Evolutionary conservation across 2,888 invertebrate species (phyloP).

Genomic region (Trissonchulus sp.): DNA sequence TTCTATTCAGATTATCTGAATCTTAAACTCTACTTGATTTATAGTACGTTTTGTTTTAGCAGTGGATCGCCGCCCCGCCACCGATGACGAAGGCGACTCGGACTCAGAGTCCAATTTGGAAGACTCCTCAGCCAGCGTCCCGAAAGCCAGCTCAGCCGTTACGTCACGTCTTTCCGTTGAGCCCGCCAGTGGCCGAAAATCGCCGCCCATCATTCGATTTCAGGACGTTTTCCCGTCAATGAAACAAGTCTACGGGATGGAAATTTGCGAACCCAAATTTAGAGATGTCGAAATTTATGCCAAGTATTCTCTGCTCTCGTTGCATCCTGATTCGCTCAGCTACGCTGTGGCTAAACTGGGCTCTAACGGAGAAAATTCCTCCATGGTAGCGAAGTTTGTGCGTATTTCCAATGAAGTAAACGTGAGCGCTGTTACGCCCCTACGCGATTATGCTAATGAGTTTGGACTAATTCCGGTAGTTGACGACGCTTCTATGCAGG

Average conservation of each 20-base stretch:
- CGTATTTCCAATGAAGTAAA: neutral
- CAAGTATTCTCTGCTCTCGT: neutral
- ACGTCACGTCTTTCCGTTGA: neutral
- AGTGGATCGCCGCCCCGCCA: too few species aligned
- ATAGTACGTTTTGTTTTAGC: too few species aligned
- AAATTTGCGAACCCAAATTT: neutral
- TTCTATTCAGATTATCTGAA: too few species aligned
- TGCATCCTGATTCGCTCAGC: neutral
- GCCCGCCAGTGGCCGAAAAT: neutral
- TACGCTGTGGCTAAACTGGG: too few species aligned
- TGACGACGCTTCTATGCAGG: neutral
- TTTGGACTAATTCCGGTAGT: neutral
- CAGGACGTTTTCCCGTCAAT: neutral
- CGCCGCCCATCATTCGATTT: neutral
- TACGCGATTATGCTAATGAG: neutral
- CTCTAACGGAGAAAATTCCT: too few species aligned
- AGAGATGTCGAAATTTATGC: neutral
- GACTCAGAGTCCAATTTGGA: neutral
- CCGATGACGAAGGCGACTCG: neutral
- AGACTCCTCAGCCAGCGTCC: neutral
- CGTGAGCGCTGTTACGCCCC: neutral
- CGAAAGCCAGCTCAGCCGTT: neutral
- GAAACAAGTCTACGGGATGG: neutral
- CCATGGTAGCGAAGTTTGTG: neutral
- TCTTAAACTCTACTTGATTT: too few species aligned